phyloP scores from a whole-genome alignment of 2,888 invertebrate genomes.

The Gymnocheta viridis region DNA sequence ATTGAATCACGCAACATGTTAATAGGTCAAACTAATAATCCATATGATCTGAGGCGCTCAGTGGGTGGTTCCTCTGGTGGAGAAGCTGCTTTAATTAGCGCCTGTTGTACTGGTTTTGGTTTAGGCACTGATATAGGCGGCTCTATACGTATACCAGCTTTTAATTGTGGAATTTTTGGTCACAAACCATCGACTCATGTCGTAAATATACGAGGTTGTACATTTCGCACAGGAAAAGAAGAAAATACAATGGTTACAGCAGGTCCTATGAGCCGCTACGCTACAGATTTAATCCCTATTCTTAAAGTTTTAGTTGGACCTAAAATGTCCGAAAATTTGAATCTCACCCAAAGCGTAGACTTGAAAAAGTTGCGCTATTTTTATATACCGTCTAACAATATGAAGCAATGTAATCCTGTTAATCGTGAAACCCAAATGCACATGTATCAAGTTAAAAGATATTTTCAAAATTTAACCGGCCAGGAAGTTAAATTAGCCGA shows the following conservation, averaged over 20 bases:
- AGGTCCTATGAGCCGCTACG: conserved; percentile 91
- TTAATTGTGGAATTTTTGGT: conserved; percentile 93
- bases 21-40: conserved; percentile 94
- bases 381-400: conserved; percentile 90
- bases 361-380: conserved; percentile 87
- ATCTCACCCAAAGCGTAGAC: conserved; percentile 85
- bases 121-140: conserved; percentile 98
- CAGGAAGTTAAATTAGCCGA: conserved; percentile 75
- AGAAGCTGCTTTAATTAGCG: conserved; percentile 89
- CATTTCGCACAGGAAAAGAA: conserved; percentile 87
- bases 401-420: conserved; percentile 88
- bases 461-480: conserved; percentile 81
- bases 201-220: conserved; percentile 85
- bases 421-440: conserved; percentile 85
- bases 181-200: conserved; percentile 88
- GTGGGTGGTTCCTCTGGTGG: conserved; percentile 97
- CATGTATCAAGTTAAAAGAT: conserved; percentile 84
- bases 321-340: conserved; percentile 83
- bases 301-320: conserved; percentile 84
- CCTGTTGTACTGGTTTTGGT: conserved; percentile 92
- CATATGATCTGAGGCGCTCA: conserved; percentile 92
- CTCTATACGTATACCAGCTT: conserved; percentile 94
- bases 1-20: conserved; percentile 92
- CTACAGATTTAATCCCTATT: conserved; percentile 90
- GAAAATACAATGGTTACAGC: conserved; percentile 90